These are phyloP conservation scores for Zaprionus nigranus DNA, from an alignment of 1,140 invertebrate species.

Conservation along the genomic window DNA sequence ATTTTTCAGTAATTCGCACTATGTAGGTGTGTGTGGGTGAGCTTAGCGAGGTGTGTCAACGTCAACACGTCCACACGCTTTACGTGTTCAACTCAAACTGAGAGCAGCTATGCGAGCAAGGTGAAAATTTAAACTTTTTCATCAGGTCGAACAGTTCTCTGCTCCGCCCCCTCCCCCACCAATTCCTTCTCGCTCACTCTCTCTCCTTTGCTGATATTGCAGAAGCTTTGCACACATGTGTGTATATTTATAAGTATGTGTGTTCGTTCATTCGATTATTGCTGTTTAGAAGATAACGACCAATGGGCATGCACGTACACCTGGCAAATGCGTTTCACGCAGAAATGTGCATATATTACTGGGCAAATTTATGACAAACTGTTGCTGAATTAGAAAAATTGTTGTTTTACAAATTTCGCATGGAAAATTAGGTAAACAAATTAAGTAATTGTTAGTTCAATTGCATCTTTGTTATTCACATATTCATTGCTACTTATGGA, in stretches of 20 bases:
- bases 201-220: constrained; percentile 23
- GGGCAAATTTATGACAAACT: constrained; percentile 4
- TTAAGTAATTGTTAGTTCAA: neutral
- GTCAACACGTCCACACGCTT: constrained; percentile 56
- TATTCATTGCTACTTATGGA: neutral
- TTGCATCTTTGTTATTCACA: neutral
- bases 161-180: neutral
- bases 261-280: neutral
- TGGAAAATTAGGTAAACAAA: constrained; percentile 4
- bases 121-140: constrained; percentile 67
- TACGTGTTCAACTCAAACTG: constrained; percentile 55
- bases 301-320: constrained; percentile 19
- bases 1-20: constrained; percentile 19
- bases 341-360: neutral
- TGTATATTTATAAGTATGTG: neutral
- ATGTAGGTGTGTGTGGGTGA: constrained; percentile 13
- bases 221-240: constrained; percentile 11
- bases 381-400: constrained; percentile 23
- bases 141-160: constrained; percentile 16
- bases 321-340: neutral
- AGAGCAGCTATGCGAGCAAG: constrained; percentile 33
- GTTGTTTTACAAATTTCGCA: neutral
- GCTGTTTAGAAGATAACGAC: constrained; percentile 2
- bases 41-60: constrained; percentile 17
- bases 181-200: neutral